Evolutionary conservation across 1,140 invertebrate genomes (phyloP).

Genomic region (Drosophila subobscura): DNA sequence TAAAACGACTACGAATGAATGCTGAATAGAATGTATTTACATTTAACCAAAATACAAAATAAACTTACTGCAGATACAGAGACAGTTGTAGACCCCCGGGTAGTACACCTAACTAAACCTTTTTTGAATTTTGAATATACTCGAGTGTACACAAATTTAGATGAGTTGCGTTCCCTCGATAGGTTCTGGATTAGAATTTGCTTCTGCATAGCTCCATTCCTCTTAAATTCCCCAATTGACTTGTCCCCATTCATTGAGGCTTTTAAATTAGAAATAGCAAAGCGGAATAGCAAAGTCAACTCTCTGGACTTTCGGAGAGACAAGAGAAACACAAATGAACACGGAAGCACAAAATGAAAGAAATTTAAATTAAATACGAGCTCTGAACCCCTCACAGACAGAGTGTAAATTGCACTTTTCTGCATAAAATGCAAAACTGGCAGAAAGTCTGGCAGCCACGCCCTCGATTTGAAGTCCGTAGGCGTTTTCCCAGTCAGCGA

Average conservation of each 20-base stretch:
- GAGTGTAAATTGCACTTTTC: constrained; percentile 52
- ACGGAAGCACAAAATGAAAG: constrained; percentile 1
- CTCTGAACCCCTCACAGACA: constrained; percentile 8
- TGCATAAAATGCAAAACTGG: constrained; percentile 49
- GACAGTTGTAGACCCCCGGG: not conserved
- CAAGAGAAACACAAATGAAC: not conserved
- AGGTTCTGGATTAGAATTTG: too few species aligned
- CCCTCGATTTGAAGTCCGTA: constrained; percentile 19
- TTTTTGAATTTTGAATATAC: constrained; percentile 33
- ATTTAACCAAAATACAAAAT: not conserved
- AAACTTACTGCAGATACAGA: not conserved
- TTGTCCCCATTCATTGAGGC: not conserved
- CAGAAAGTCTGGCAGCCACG: constrained; percentile 39
- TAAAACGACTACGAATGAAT: constrained; percentile 34
- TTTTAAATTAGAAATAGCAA: not conserved
- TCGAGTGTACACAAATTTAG: not conserved
- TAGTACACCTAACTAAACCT: not conserved
- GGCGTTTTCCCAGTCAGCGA: constrained; percentile 1
- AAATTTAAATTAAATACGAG: constrained; percentile 23
- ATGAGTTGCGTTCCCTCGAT: not conserved
- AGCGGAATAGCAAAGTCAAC: too few species aligned
- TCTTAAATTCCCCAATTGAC: not conserved
- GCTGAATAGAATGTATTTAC: constrained; percentile 44
- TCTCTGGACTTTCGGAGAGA: too few species aligned
- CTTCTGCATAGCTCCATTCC: too few species aligned